Base-by-base conservation (phyloP, 2,888 invertebrate genomes). In the Apoda limacodes region DNA sequence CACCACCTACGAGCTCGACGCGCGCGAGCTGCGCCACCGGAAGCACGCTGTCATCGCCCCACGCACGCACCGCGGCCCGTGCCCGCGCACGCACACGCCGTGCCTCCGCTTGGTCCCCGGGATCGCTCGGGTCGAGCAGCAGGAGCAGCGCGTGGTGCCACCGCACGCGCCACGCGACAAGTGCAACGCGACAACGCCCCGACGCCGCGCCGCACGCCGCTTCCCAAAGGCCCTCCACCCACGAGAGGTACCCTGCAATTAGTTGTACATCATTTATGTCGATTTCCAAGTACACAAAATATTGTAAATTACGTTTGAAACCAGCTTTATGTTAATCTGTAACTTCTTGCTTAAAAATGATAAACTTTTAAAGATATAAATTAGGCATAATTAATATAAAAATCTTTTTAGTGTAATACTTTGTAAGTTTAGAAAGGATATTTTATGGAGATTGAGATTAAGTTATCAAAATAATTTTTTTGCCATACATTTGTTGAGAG, bases 161-260 rank as follows among this genome's bases (percentile, higher is more conserved):
- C 40, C 71, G 67, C 55, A 70, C 53, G 2, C 69, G 60, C 71
- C 72, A 72, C 54, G 66, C 58, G 43, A 61, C 46, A 42, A 71
- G 50, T 42, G 64, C 67, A 23, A 29, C 28, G n/a, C 64, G 58
- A 26, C 35, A 37, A 38, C 15, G 37, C 39, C 14, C 25, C 19
- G 54, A 60, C 27, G 30, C 2, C 36, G 17, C 17, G 17, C 17
- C 17, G 49, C 54, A 36, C 23, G 40, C 38, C 38, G 40, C 42
- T 30, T 50, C 50, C 48, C 47, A 50, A 40, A 50, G 37, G 22
- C 39, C 34, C 33, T 34, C 34, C 42, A 43, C 41, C 50, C 50
- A 53, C 33, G 34, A 35, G 33, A 56, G 39, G 46, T 42, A 50
- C 52, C 72, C 48, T 58, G 62, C 62, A 64, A n/a, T n/a, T n/a